Evolutionary conservation across 2,113 vertebrate genomes (phyloP).

Genomic region (Tachuris rubrigastra): DNA sequence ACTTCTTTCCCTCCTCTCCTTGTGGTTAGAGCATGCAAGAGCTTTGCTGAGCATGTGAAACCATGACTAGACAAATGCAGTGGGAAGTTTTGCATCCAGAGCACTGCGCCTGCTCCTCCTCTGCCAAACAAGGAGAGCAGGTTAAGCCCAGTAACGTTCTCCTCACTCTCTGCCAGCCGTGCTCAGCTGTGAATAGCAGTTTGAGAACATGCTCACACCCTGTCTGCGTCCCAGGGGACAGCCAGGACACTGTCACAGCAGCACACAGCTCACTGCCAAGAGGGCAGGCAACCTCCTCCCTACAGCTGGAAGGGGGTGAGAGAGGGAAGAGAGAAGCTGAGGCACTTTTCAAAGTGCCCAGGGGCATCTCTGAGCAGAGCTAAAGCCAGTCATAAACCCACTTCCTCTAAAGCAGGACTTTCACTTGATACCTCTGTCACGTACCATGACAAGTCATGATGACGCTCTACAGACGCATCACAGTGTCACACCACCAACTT

Average conservation of each 20-base stretch:
- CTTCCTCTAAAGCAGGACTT: neutral
- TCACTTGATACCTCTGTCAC: neutral
- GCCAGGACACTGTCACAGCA: neutral
- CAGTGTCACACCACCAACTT: accelerated
- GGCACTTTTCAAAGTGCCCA: neutral
- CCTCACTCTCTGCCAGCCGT: neutral
- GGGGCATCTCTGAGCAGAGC: neutral
- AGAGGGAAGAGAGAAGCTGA: neutral
- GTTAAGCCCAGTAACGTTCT: neutral
- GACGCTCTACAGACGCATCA: accelerated
- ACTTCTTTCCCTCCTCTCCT: slow-evolving; percentile 37
- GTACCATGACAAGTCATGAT: accelerated
- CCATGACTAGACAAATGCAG: slow-evolving; percentile 57
- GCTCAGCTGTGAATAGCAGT: neutral
- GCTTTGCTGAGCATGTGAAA: slow-evolving; percentile 60
- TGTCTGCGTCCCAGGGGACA: neutral
- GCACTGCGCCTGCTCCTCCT: neutral
- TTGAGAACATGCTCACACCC: neutral
- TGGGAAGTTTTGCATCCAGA: slow-evolving; percentile 4
- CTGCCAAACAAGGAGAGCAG: slow-evolving; percentile 33
- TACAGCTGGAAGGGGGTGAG: neutral
- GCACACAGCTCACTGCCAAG: neutral
- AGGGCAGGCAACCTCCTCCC: neutral
- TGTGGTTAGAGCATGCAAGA: slow-evolving; percentile 35
- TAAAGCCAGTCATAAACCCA: neutral